phyloP scores from a whole-genome alignment of 1,140 invertebrate species.

The Aphelenchoides fujianensis region DNA sequence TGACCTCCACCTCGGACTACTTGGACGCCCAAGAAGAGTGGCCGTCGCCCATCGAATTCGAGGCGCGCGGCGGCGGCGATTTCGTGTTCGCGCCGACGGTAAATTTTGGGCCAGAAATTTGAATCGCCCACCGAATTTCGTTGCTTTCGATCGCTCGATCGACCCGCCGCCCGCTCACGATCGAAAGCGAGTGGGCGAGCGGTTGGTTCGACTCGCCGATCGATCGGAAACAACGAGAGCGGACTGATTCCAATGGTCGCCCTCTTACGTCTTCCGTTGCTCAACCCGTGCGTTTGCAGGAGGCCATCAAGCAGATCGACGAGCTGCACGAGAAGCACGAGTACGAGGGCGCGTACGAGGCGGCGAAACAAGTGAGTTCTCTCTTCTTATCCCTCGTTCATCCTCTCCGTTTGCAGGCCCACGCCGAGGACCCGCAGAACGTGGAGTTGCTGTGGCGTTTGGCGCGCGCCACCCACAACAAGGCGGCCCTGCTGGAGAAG shows the following conservation, averaged over 20 bases:
- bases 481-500: not conserved
- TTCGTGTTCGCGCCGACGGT: no score
- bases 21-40: constrained; percentile 14
- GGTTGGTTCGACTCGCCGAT: no score
- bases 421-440: not conserved
- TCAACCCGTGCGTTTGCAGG: no score
- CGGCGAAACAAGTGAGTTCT: constrained; percentile 3
- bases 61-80: no score
- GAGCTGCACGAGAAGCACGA: constrained; percentile 24
- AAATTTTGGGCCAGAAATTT: no score
- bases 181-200: no score
- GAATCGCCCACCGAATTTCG: no score
- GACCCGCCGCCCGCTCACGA: no score
- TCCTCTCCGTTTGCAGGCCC: not conserved
- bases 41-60: not conserved
- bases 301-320: constrained; percentile 20
- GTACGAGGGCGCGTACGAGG: constrained; percentile 2
- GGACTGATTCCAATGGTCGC: no score
- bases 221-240: no score
- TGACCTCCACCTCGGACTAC: constrained; percentile 10
- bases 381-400: not conserved
- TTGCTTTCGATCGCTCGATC: no score
- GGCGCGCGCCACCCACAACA: constrained; percentile 18
- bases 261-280: no score
- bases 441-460: constrained; percentile 21